Base-by-base conservation (phyloP, 2,888 invertebrate genomes). In the Stegana nigrithorax region DNA sequence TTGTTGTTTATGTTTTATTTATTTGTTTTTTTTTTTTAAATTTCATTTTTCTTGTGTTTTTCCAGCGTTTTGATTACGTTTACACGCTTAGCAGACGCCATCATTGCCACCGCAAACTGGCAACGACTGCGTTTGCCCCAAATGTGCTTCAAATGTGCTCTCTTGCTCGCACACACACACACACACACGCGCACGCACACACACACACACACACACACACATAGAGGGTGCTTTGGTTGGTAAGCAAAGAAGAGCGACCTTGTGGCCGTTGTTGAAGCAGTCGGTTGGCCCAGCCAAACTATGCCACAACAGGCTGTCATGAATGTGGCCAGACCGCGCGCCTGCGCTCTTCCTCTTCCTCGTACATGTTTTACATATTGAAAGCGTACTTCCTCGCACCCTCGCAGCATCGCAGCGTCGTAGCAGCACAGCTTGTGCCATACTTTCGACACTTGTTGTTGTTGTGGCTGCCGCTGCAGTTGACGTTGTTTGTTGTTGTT, bases 21-120 rank as follows among this genome's bases (percentile, higher is more conserved):
- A 8, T n/a, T 2, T 47, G 7, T 47, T 25, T 6, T 12, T 21
- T 29, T 32, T 29, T 12, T n/a, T 55, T 32, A 10, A 19, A 19
- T 7, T 53, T 17, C 32, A 53, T 53, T 53, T 53, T 29, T 53
- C n/a, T 55, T 55, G 53, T 36, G 23, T 36, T 55, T 55, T 55
- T 55, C 53, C 53, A 55, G 53, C 36, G 53, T 55, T 55, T 55
- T 55, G 53, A 55, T 32, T 55, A 19, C 53, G 53, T 55, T 55
- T 55, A 55, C 53, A 29, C 53, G 53, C 36, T 23, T n/a, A 17
- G 14, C 14, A 39, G 39, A 8, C 10, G 39, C n/a, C 39, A 39
- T 39, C 39, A 39, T 17, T 39, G 39, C 39, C 39, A 39, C 39
- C 39, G 39, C 39, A 39, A 39, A 39, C n/a, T n/a, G n/a, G 5